phyloP scores from a whole-genome alignment of 2,113 vertebrate genomes.

The Falco punctatus region DNA sequence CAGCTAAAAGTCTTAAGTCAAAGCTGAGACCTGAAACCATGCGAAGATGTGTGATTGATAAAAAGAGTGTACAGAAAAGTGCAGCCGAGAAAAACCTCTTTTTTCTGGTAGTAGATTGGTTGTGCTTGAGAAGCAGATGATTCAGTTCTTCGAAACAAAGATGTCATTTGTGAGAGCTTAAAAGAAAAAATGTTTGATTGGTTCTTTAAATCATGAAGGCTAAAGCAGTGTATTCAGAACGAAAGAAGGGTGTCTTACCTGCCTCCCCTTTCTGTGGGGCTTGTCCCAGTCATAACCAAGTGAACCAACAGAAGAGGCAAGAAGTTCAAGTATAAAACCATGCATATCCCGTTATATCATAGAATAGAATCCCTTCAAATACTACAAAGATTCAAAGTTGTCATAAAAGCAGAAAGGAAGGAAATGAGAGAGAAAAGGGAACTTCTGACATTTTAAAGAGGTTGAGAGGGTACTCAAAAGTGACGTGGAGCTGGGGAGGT shows the following conservation, averaged over 20 bases:
- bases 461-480: neutral
- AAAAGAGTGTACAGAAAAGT: neutral
- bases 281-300: neutral
- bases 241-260: neutral
- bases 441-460: neutral
- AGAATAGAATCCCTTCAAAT: neutral
- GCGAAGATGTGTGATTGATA: neutral
- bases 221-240: neutral
- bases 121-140: neutral
- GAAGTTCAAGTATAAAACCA: neutral
- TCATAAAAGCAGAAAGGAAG: neutral
- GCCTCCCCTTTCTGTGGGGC: fast-evolving
- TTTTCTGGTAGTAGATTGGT: neutral
- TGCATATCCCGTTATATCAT: fast-evolving
- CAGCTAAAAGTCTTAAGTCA: neutral
- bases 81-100: neutral
- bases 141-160: neutral
- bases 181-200: neutral
- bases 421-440: neutral
- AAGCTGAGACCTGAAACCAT: neutral
- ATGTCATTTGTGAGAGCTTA: neutral
- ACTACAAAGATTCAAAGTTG: neutral
- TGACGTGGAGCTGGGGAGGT: neutral
- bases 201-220: neutral
- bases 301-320: neutral